Evolutionary conservation across 2,888 invertebrate species (phyloP), one percentile per base, ranked within the genome.

Genomic region (Epicampocera succincta): DNA sequence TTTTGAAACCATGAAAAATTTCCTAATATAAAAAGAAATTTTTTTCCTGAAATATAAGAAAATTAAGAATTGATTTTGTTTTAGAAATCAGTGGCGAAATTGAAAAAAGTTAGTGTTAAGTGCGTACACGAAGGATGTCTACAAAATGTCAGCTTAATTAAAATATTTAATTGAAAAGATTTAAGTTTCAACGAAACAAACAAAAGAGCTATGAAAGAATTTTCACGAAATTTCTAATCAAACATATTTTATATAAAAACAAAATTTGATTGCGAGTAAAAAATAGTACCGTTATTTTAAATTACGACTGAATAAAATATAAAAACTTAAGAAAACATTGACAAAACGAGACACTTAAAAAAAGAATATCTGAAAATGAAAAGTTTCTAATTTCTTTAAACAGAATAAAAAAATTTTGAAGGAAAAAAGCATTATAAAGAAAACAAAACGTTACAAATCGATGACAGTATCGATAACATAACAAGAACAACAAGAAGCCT

Each of bases 41-140:
- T 58, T 40, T 58, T 40, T 58, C 19, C 40, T 40, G 5, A 40
- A 65, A 29, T 74, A 40, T 72, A 73, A 72, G 56, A 63, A 33
- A 33, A 69, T 56, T 69, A 54, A 42, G 68, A 82, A 86, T 85
- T 86, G 88, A 87, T 88, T 88, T 88, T 88, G 88, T 88, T 88
- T 87, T 87, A 88, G 86, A 88, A 88, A 88, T 88, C 87, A 48
- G 9, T 80, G 54, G 80, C 40, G 77, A 77, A 38, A 54, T 21
- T 50, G 13, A 11, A 29, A 33, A 65, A 50, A 38, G 19, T 9
- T 19, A 63, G 48, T 48, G 44, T 33, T 65, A 13, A 63, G 63
- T 63, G 63, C 21, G 3, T 11, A 54, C 48, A 84, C 84, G 84
- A 86, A 84, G 73, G 81, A 61, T 60, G 63, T 17, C 42, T 54